phyloP scores from a whole-genome alignment of 2,113 vertebrate species.

The Guaruba guarouba region DNA sequence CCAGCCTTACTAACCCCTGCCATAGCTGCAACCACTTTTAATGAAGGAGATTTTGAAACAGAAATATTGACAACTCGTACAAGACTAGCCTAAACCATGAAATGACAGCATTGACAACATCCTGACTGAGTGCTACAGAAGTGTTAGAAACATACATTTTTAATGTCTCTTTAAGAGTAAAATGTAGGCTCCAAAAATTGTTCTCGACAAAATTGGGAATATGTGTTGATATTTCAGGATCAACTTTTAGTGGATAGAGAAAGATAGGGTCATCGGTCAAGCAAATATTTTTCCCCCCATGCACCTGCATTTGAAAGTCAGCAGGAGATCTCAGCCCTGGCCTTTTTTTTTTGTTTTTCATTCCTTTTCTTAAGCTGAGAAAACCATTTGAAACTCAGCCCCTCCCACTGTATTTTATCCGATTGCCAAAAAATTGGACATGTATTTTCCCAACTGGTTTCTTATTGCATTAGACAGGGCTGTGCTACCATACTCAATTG shows the following conservation, averaged over 20 bases:
- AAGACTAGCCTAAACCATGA: constrained; percentile 18
- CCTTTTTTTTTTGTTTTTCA: not conserved
- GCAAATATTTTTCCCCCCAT: constrained; percentile 14
- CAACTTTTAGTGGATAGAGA: constrained; percentile 43
- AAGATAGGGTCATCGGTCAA: constrained; percentile 39
- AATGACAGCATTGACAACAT: constrained; percentile 58
- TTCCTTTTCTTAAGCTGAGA: constrained; percentile 25
- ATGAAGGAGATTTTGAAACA: constrained; percentile 41
- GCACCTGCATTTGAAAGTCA: constrained; percentile 42
- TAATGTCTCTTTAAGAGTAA: constrained; percentile 50
- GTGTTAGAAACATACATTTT: constrained; percentile 55
- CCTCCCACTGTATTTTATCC: not conserved
- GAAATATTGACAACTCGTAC: constrained; percentile 58
- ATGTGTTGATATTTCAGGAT: constrained; percentile 41
- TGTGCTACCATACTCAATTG: not conserved
- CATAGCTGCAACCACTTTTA: constrained; percentile 3
- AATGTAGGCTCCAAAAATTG: constrained; percentile 49
- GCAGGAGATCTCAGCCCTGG: constrained; percentile 5
- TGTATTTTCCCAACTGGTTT: constrained; percentile 6
- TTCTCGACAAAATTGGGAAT: constrained; percentile 63
- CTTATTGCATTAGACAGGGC: constrained; percentile 1
- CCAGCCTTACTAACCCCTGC: constrained; percentile 15
- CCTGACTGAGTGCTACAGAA: constrained; percentile 15
- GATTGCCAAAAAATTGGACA: not conserved
- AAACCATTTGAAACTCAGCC: constrained; percentile 17